phyloP scores from a whole-genome alignment of 2,797 vertebrate genomes.

The Bovichtus variegatus region DNA sequence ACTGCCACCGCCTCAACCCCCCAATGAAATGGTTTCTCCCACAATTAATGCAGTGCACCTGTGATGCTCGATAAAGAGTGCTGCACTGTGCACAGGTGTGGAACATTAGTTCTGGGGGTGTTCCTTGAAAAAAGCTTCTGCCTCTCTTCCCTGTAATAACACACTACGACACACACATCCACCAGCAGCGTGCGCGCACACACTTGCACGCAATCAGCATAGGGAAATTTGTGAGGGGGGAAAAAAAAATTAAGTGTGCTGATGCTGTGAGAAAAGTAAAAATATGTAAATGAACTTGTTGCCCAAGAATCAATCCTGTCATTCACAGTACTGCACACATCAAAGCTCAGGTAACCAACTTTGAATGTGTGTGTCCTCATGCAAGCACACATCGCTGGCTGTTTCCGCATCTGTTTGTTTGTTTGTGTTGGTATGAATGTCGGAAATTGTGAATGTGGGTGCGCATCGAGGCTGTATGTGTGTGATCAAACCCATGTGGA shows the following conservation, averaged over 20 bases:
- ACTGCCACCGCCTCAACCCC: constrained; percentile 19
- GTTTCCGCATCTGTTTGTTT: constrained; percentile 29
- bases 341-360: constrained; percentile 69
- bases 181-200: constrained; percentile 21
- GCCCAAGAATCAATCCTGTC: constrained; percentile 84
- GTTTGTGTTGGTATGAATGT: constrained; percentile 31
- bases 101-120: constrained; percentile 91
- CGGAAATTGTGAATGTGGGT: constrained; percentile 28
- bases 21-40: constrained; percentile 86
- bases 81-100: constrained; percentile 89
- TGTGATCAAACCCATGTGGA: constrained; percentile 24
- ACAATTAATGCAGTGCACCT: constrained; percentile 90
- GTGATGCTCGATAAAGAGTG: constrained; percentile 90
- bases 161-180: constrained; percentile 72
- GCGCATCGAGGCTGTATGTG: constrained; percentile 21
- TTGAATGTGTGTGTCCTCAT: constrained; percentile 29
- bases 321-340: constrained; percentile 79
- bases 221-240: constrained; percentile 30
- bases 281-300: constrained; percentile 85
- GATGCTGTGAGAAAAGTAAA: constrained; percentile 75
- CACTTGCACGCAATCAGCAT: constrained; percentile 27
- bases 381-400: constrained; percentile 26
- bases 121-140: constrained; percentile 86
- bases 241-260: constrained; percentile 48
- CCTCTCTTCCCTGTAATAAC: constrained; percentile 76